These are phyloP conservation scores for Coregonus clupeaformis DNA, from an alignment of 2,113 vertebrate species.

Conservation along the genomic window DNA sequence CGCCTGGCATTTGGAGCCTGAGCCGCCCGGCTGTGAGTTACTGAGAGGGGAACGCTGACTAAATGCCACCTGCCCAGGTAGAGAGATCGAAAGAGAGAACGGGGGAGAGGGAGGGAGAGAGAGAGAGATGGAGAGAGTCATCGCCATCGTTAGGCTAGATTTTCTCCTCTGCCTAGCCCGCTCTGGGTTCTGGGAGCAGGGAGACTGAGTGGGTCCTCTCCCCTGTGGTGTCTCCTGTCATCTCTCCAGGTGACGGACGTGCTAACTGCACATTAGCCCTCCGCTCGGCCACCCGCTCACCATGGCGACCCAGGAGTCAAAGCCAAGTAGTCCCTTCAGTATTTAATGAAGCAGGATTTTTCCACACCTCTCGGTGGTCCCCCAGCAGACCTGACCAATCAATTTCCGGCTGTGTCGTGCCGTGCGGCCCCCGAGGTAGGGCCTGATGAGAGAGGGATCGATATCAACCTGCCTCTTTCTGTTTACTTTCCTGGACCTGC, in stretches of 20 bases:
- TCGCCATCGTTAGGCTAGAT: not conserved
- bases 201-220: conserved; percentile 5
- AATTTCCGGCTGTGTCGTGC: conserved; percentile 45
- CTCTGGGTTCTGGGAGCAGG: not conserved
- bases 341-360: conserved; percentile 48
- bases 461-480: conserved; percentile 64
- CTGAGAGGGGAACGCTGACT: conserved; percentile 71
- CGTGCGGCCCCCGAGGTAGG: conserved; percentile 61
- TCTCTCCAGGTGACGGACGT: conserved; percentile 64
- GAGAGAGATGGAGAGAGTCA: not conserved
- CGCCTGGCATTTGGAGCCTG: conserved; percentile 79
- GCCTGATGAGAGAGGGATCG: conserved; percentile 71
- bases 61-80: conserved; percentile 77
- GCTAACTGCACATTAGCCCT: conserved; percentile 67
- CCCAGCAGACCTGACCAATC: conserved; percentile 45
- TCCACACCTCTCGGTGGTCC: conserved; percentile 52
- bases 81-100: conserved; percentile 53
- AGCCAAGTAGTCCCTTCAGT: conserved; percentile 33
- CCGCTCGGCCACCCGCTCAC: conserved; percentile 47
- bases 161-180: not conserved
- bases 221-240: conserved; percentile 53
- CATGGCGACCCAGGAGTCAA: conserved; percentile 47
- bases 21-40: conserved; percentile 71
- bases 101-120: conserved; percentile 27
- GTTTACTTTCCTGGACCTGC: conserved; percentile 53